Evolutionary conservation across 64 coral and sea anemone genomes (phyloP).

Genomic region (Montipora capricornis): DNA sequence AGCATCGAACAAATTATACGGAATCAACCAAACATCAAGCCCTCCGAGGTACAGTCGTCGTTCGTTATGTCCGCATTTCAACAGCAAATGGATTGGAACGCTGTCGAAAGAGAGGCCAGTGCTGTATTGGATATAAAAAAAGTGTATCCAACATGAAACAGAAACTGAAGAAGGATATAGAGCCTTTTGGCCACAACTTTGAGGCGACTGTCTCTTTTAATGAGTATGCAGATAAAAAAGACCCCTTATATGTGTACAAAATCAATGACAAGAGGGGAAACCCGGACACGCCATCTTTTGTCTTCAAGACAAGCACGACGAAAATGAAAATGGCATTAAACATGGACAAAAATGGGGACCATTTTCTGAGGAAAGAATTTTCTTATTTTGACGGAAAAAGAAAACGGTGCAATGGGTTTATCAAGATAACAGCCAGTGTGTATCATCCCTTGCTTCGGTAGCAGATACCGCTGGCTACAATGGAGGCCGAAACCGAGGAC

Average conservation of each 20-base stretch:
- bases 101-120: slow-evolving; percentile 30
- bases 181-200: slow-evolving; percentile 19
- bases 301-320: too few relatives aligned
- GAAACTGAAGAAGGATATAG: slow-evolving; percentile 48
- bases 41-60: slow-evolving; percentile 27
- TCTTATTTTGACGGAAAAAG: too few relatives aligned
- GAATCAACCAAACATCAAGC: slow-evolving; percentile 44
- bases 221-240: too few relatives aligned
- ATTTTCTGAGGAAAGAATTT: too few relatives aligned
- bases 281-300: too few relatives aligned
- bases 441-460: slow-evolving; percentile 62
- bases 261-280: too few relatives aligned
- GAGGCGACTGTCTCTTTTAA: too few relatives aligned
- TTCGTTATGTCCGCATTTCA: slow-evolving; percentile 28
- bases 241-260: too few relatives aligned
- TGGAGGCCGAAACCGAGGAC: too few relatives aligned
- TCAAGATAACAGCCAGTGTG: slow-evolving; percentile 42
- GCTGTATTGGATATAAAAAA: slow-evolving; percentile 41
- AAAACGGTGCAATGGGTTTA: background rate
- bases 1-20: slow-evolving; percentile 27
- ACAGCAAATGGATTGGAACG: slow-evolving; percentile 12
- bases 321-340: too few relatives aligned
- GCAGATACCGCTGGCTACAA: background rate
- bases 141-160: slow-evolving; percentile 36
- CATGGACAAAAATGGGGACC: too few relatives aligned